Conservation (phyloP, 2,888 invertebrate genomes). For the Perizoma affinitatum region DNA sequence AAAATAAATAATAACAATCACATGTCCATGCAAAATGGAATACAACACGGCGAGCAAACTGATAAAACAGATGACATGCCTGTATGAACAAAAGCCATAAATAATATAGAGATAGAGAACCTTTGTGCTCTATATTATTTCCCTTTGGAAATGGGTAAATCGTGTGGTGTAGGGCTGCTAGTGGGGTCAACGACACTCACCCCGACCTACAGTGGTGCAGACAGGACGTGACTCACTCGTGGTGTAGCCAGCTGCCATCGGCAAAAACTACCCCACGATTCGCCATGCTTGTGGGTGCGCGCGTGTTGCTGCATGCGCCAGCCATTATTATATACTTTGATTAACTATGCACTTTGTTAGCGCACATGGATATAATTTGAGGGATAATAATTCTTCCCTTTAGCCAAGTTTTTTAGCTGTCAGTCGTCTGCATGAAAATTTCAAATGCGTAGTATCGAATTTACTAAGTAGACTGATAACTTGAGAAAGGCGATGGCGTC, state of each 20-base stretch:
- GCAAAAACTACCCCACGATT: conserved; percentile 74
- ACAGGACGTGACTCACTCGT: conserved; percentile 81
- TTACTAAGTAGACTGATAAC: no score
- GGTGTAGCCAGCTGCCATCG: conserved; percentile 81
- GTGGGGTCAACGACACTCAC: conserved; percentile 82
- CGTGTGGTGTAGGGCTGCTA: conserved; percentile 75
- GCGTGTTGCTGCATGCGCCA: conserved; percentile 50
- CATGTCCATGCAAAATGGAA: conserved; percentile 60
- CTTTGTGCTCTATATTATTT: no score
- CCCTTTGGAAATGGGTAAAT: conserved; percentile 67
- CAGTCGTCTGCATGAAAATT: no score
- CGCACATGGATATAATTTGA: conserved; percentile 22
- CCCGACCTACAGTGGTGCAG: conserved; percentile 75
- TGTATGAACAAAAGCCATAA: conserved; percentile 66
- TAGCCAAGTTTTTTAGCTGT: conserved; percentile 2
- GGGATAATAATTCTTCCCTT: conserved; percentile 24
- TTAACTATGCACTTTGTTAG: conserved; percentile 36
- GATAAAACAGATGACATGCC: conserved; percentile 59
- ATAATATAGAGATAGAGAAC: conserved; percentile 73
- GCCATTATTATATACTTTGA: conserved; percentile 37
- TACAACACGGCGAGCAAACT: conserved; percentile 56
- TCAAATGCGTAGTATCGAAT: no score
- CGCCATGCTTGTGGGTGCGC: conserved; percentile 47
- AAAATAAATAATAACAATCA: conserved; percentile 38
- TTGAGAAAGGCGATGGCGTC: no score